phyloP scores from a whole-genome alignment of 2,888 invertebrate genomes.

The Operophtera brumata region DNA sequence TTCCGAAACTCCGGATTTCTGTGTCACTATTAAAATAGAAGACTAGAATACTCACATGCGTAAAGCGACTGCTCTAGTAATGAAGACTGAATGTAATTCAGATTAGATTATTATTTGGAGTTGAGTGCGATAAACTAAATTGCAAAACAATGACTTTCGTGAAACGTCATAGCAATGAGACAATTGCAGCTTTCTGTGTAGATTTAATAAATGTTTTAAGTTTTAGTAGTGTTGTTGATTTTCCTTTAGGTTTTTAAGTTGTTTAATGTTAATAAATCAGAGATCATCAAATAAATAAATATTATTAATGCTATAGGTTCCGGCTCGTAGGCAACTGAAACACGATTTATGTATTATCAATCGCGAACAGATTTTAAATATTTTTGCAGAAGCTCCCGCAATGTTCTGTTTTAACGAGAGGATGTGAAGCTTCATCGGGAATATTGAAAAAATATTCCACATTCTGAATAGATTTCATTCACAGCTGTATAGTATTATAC shows the following conservation, averaged over 20 bases:
- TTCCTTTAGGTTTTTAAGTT: neutral
- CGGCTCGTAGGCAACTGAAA: conserved; percentile 17
- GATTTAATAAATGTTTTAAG: too few relatives aligned
- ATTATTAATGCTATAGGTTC: conserved; percentile 17
- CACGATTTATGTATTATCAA: conserved; percentile 15
- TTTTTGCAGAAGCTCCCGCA: conserved; percentile 12
- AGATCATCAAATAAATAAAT: conserved; percentile 17
- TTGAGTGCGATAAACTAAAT: neutral
- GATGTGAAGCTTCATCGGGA: conserved; percentile 9
- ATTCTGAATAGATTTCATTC: conserved; percentile 7
- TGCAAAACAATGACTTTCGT: neutral
- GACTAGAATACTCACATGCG: conserved; percentile 32
- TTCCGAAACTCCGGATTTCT: conserved; percentile 46
- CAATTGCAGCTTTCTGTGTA: too few relatives aligned
- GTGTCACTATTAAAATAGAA: conserved; percentile 59
- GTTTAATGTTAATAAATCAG: neutral
- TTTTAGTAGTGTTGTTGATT: neutral
- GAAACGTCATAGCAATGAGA: too few relatives aligned
- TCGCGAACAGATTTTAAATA: conserved; percentile 14
- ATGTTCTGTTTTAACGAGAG: conserved; percentile 15
- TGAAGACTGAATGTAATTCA: conserved; percentile 12
- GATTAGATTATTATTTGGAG: conserved; percentile 2
- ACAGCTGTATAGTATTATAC: neutral
- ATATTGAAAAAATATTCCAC: conserved; percentile 20
- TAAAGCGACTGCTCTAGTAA: conserved; percentile 29